Base-by-base conservation (phyloP, 1,140 invertebrate species). In the Macrobrachium nipponense region DNA sequence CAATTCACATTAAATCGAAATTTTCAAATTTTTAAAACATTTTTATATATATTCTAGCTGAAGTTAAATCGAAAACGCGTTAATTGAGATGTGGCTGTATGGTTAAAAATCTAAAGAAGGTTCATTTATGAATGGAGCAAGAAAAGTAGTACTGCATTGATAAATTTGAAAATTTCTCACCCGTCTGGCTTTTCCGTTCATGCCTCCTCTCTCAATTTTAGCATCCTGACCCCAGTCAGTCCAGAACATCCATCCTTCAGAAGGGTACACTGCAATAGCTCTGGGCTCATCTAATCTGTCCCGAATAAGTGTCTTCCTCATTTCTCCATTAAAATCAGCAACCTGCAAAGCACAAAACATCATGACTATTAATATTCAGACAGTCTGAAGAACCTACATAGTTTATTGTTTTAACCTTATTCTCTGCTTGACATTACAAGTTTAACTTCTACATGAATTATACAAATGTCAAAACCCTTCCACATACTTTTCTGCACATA, bases 171-270 rank as follows among this genome's bases (percentile, higher is more conserved):
- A 66, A 15, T 12, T 18, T 15, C 88, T 23, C 60, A 89, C 88
- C 88, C 87, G 64, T n/a, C 98, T 93, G 90, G 98, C 95, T 15
- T 95, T 95, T 36, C 98, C 98, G 91, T 99, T 98, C 96, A 99
- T 97, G 44, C 92, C 93, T 70, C 97, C 96, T 82, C 96, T 93
- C 91, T 99, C 98, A 89, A 99, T 99, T 89, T 96, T 95, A n/a
- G 97, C 95, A 93, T 88, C 90, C 85, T 91, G 91, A 58, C 98
- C 97, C 97, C 98, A 99, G 91, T 99, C 98, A 0, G 96, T 97
- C 97, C 98, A 99, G 91, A 97, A 98, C 95, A 99, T 96, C 95
- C 96, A 98, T 5, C 97, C 97, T 90, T 98, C 95, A n/a, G 96
- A 91, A 51, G 98, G 98, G 94, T 99, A 97, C 17, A 99, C 92